Evolutionary conservation across 2,113 vertebrate genomes (phyloP).

Genomic region (Apeltes quadracus): DNA sequence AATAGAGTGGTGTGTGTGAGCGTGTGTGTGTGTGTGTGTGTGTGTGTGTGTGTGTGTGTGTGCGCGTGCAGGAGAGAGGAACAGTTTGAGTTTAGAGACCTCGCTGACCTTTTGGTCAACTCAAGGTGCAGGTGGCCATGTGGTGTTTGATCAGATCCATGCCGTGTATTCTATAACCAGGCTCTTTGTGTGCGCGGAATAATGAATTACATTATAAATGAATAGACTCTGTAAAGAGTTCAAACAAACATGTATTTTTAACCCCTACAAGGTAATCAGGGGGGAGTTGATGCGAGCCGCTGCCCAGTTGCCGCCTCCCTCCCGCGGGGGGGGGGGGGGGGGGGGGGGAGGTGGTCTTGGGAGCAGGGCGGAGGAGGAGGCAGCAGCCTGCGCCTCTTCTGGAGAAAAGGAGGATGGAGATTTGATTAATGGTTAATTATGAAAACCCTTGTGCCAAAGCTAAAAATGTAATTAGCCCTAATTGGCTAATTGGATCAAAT

Average conservation of each 20-base stretch:
- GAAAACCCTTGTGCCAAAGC: slow-evolving; percentile 74
- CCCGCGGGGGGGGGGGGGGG: slow-evolving; percentile 19
- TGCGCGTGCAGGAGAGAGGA: slow-evolving; percentile 17
- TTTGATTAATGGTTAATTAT: slow-evolving; percentile 77
- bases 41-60: slow-evolving; percentile 48
- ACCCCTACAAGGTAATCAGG: neutral
- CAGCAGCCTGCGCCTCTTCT: slow-evolving; percentile 58
- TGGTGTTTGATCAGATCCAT: neutral
- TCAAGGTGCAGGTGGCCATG: neutral
- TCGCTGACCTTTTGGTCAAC: slow-evolving; percentile 48
- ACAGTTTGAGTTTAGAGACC: slow-evolving; percentile 15
- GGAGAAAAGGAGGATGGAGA: slow-evolving; percentile 51
- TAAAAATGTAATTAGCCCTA: slow-evolving; percentile 79
- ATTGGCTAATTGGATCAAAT: slow-evolving; percentile 78
- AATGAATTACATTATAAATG: slow-evolving; percentile 28
- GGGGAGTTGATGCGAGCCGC: neutral
- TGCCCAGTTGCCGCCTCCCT: slow-evolving; percentile 4
- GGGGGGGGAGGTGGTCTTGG: slow-evolving; percentile 34
- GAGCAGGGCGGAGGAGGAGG: slow-evolving; percentile 19
- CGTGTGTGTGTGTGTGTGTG: slow-evolving; percentile 48
- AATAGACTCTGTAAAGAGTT: slow-evolving; percentile 31
- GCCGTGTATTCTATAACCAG: neutral
- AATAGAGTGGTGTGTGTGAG: slow-evolving; percentile 53
- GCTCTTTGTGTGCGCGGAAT: slow-evolving; percentile 1
- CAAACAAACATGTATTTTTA: slow-evolving; percentile 45